Evolutionary conservation across 2,888 invertebrate species (phyloP).

Genomic region (Apotomis capreana): DNA sequence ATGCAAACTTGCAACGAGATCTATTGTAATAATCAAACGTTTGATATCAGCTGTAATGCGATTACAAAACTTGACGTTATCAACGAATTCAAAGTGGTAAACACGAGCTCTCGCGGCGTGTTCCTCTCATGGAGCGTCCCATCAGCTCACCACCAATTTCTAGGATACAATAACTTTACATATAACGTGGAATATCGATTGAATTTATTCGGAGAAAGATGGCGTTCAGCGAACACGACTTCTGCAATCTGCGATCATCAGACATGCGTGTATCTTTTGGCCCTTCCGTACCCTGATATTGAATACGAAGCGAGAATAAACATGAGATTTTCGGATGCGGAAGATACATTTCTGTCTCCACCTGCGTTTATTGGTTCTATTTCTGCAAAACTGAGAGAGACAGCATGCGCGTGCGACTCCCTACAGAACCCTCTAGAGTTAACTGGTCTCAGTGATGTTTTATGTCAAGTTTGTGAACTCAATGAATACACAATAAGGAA

Average conservation of each 20-base stretch:
- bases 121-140: background rate
- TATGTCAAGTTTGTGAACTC: background rate
- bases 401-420: background rate
- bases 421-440: background rate
- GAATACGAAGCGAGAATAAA: background rate
- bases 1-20: background rate
- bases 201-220: background rate
- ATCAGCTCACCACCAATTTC: no score
- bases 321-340: background rate
- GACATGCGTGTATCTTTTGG: background rate
- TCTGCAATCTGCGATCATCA: background rate
- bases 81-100: background rate
- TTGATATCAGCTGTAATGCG: background rate
- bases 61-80: background rate
- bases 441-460: background rate
- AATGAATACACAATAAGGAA: background rate
- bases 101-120: background rate
- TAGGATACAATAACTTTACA: background rate
- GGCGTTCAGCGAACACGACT: background rate
- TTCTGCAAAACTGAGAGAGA: background rate
- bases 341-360: background rate
- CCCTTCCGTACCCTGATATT: background rate
- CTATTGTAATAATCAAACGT: background rate
- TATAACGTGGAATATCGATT: constrained; percentile 5
- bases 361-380: background rate